Evolutionary conservation across 2,888 invertebrate species (phyloP).

Genomic region (Acrocyrtus sp.): DNA sequence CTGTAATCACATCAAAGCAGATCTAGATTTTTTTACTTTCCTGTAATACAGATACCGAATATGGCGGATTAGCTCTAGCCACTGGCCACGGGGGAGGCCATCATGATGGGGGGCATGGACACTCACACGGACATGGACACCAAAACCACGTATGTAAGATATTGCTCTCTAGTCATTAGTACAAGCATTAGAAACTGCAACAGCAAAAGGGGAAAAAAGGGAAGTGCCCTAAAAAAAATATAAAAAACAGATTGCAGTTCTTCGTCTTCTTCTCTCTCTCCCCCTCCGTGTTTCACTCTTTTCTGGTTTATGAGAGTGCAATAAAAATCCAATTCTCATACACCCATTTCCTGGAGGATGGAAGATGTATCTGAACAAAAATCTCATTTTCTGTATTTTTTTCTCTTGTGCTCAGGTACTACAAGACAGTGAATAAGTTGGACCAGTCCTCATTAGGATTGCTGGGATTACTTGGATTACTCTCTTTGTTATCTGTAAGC

Average conservation of each 20-base stretch:
- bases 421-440: slow-evolving; percentile 51
- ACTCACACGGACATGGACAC: slow-evolving; percentile 22
- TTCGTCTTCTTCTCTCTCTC: no score
- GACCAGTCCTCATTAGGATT: slow-evolving; percentile 55
- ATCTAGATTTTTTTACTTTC: slow-evolving; percentile 4
- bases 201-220: neutral
- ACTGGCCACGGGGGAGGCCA: slow-evolving; percentile 43
- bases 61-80: slow-evolving; percentile 47
- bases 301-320: no score
- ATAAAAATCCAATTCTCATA: no score
- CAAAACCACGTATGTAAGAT: slow-evolving; percentile 42
- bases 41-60: slow-evolving; percentile 32
- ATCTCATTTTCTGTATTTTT: no score
- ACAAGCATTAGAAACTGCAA: slow-evolving; percentile 5
- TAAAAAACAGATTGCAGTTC: no score
- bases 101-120: slow-evolving; percentile 32
- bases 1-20: slow-evolving; percentile 17
- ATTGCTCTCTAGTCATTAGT: neutral
- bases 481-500: slow-evolving; percentile 54
- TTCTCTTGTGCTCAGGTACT: slow-evolving; percentile 33
- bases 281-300: no score
- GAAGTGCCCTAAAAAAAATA: no score
- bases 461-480: slow-evolving; percentile 58
- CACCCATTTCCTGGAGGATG: no score
- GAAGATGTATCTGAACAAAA: no score